Conservation (phyloP, 1,140 invertebrate genomes). For the Drosophila kanapiae region DNA sequence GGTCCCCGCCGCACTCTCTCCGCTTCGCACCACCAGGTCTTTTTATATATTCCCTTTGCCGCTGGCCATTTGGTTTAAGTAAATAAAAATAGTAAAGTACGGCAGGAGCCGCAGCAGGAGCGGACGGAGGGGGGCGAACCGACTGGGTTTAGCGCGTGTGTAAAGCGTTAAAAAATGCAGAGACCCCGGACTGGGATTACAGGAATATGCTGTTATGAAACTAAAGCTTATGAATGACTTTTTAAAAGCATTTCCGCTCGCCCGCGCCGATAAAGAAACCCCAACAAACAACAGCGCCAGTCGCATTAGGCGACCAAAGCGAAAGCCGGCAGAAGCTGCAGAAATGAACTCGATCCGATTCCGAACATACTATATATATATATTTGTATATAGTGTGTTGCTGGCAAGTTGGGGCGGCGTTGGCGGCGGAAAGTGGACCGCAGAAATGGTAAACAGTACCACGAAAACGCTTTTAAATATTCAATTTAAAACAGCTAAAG, state of each 20-base stretch:
- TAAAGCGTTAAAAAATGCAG: slow-evolving; percentile 60
- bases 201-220: slow-evolving; percentile 70
- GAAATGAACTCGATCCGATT: slow-evolving; percentile 39
- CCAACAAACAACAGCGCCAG: slow-evolving; percentile 58
- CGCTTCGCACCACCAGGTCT: neutral
- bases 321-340: slow-evolving; percentile 27
- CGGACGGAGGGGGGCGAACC: neutral
- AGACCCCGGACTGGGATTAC: slow-evolving; percentile 54
- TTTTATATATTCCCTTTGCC: slow-evolving; percentile 68
- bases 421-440: slow-evolving; percentile 9
- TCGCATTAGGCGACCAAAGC: slow-evolving; percentile 52
- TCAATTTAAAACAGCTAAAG: slow-evolving; percentile 41
- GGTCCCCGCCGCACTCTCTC: slow-evolving; percentile 18
- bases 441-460: slow-evolving; percentile 25
- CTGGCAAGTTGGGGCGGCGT: neutral
- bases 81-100: slow-evolving; percentile 58
- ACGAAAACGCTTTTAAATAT: slow-evolving; percentile 43
- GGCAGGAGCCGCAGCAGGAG: neutral
- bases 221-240: slow-evolving; percentile 76
- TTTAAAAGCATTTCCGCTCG: slow-evolving; percentile 71
- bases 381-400: neutral
- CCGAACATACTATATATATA: slow-evolving; percentile 7
- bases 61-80: slow-evolving; percentile 67
- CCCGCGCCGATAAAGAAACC: slow-evolving; percentile 39
- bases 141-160: slow-evolving; percentile 40